phyloP scores from a whole-genome alignment of 2,888 invertebrate genomes.

The Hyposoter dolosus region DNA sequence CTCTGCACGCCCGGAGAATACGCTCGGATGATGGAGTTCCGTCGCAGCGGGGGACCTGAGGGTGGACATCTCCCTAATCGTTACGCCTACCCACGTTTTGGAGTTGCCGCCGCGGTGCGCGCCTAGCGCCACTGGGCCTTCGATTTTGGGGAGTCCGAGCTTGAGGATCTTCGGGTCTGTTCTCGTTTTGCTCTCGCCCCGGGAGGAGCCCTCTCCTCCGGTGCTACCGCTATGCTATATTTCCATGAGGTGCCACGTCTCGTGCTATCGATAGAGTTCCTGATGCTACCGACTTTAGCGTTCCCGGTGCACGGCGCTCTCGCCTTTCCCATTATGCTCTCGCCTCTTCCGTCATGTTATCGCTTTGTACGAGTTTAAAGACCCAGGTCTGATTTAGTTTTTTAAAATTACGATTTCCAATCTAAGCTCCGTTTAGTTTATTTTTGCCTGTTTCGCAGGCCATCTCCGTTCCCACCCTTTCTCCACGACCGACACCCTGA shows the following conservation, averaged over 20 bases:
- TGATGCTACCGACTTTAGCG: neutral
- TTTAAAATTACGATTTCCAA: neutral
- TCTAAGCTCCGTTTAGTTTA: too few species aligned
- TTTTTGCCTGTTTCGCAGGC: neutral
- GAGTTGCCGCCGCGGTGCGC: neutral
- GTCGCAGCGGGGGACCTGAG: neutral
- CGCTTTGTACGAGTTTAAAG: too few species aligned
- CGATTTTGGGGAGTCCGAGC: neutral
- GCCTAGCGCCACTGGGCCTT: neutral
- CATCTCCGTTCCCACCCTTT: neutral
- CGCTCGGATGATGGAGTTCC: neutral
- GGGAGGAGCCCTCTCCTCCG: neutral
- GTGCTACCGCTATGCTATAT: neutral
- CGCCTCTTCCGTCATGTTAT: neutral
- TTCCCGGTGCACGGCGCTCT: neutral
- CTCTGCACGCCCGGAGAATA: neutral
- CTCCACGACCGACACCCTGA: neutral
- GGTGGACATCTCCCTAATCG: neutral
- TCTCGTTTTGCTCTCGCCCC: neutral
- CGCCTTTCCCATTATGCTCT: too few species aligned
- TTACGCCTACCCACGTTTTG: neutral
- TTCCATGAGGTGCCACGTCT: too few species aligned
- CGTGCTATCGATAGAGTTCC: neutral
- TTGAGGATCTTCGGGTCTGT: neutral
- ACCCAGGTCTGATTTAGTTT: neutral